Evolutionary conservation across 2,797 vertebrate species (phyloP).

Genomic region (Calcarius lapponicus): DNA sequence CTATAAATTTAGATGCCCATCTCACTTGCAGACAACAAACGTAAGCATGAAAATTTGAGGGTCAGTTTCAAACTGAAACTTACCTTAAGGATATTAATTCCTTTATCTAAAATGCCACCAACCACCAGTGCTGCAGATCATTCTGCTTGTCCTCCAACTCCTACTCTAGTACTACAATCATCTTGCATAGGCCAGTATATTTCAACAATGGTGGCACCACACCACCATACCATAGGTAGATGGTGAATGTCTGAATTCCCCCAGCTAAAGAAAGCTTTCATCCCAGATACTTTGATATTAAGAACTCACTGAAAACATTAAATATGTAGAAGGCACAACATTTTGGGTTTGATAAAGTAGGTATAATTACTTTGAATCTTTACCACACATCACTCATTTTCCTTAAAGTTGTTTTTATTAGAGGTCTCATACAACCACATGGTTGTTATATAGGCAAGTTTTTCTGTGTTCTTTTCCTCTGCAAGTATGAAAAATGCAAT

Average conservation of each 20-base stretch:
- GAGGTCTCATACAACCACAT: background rate
- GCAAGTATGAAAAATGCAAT: background rate
- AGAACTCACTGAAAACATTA: background rate
- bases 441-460: background rate
- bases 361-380: background rate
- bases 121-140: background rate
- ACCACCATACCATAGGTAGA: accelerated
- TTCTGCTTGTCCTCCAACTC: background rate
- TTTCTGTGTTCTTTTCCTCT: background rate
- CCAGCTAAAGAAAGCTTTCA: background rate
- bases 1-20: background rate
- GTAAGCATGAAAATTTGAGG: background rate
- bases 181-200: too few species aligned
- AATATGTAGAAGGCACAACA: background rate
- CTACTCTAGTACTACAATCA: background rate
- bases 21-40: background rate
- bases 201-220: accelerated
- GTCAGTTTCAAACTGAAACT: background rate
- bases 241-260: background rate
- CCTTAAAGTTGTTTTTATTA: background rate
- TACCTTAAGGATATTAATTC: background rate
- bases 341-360: background rate
- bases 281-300: background rate
- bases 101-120: background rate
- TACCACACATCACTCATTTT: background rate